A percentile compares a stretch with the other conserved stretches of the same genome.
Conservation (phyloP, 2,797 vertebrate species). For the Muscicapa striata region DNA sequence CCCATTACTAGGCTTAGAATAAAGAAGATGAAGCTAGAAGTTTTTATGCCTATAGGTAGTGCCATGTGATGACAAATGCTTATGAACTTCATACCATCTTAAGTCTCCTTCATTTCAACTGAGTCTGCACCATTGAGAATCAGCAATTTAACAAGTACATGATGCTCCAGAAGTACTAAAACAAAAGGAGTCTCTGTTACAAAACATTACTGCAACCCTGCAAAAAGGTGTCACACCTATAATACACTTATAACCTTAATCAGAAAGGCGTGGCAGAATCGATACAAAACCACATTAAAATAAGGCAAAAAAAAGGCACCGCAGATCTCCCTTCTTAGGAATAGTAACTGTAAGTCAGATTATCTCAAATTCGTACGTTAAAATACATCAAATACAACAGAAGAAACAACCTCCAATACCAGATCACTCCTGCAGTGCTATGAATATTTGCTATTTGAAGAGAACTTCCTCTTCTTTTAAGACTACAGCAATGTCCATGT, state of each 20-base stretch:
- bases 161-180: background rate
- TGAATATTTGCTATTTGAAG: background rate
- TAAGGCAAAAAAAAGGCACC: background rate
- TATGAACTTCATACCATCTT: background rate
- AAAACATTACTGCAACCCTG: background rate
- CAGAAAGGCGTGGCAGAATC: background rate
- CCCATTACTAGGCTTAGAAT: background rate
- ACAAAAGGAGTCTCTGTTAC: background rate
- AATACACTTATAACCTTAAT: background rate
- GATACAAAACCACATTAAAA: background rate
- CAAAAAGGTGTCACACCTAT: background rate
- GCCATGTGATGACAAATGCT: background rate
- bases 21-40: background rate
- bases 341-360: background rate
- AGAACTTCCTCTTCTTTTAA: background rate
- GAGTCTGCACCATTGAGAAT: background rate
- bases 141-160: background rate
- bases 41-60: background rate
- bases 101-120: background rate
- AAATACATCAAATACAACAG: background rate
- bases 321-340: background rate
- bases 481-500: background rate
- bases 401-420: background rate
- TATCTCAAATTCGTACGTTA: background rate
- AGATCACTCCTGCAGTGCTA: background rate